Evolutionary conservation across 2,797 vertebrate species (phyloP), one percentile per base, ranked within the genome.

Genomic region (Gallinago nigripennis): DNA sequence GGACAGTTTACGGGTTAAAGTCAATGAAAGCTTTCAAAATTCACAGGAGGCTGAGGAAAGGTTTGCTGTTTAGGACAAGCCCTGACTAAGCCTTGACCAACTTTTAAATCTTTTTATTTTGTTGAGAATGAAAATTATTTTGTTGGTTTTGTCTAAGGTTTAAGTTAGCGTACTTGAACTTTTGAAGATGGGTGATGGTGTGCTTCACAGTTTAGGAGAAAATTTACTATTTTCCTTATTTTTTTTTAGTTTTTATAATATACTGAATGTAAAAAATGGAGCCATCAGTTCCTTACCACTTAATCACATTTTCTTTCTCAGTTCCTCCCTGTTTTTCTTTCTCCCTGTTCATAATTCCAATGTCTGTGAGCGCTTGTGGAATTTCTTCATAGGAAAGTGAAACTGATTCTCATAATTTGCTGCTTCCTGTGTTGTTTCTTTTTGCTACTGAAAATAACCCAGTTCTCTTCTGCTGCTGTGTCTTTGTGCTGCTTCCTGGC

Each of bases 331-430:
- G 4, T 66, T 88, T 88, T 57, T 12, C 24, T 31, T 93, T 75
- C 48, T 81, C 83, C 27, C n/a, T 75, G 12, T 92, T 89, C 1
- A 2, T 56, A 76, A 79, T 86, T 88, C 61, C 46, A 8, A 13
- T 83, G 24, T 51, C 64, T 86, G 20, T 89, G 61, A 35, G 61
- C 88, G 48, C 39, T 18, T 57, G 51, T 79, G 77, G 77, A 82
- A 91, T 95, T 86, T 91, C 63, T 88, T 91, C 12, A 72, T 46
- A 58, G 63, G 77, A 96, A 82, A 79, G 87, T 65, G 84, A 96
- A 97, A 93, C 77, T 50, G 33, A 50, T 91, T 90, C 18, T 91
- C 45, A 2, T 6, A 39, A 81, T 84, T 94, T 83, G 41, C 48
- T 80, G 43, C 61, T 95, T 85, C 85, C 92, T 88, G 35, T 82